Percentiles rank a stretch among this genome's conserved stretches.
These are phyloP conservation scores for Thecocarcelia acutangulata DNA, from an alignment of 2,888 invertebrate species.

Conservation along the genomic window DNA sequence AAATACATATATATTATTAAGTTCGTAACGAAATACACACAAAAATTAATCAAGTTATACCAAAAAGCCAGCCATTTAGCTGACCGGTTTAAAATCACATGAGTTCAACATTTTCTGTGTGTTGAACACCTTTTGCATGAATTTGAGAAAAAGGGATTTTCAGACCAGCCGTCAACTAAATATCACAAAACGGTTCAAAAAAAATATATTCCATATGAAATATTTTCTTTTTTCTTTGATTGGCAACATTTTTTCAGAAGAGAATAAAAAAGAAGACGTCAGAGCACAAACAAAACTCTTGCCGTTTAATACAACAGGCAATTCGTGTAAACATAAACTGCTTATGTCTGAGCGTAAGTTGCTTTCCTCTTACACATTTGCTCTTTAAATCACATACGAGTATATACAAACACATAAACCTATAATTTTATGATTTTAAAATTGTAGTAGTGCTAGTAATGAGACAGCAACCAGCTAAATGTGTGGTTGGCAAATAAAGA, in stretches of 20 bases:
- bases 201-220: too few species aligned
- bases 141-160: too few species aligned
- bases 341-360: conserved; percentile 23
- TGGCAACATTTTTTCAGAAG: background rate
- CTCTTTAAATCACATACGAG: background rate
- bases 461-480: conserved; percentile 18
- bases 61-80: too few species aligned
- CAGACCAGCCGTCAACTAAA: too few species aligned
- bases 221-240: too few species aligned
- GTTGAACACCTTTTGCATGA: too few species aligned
- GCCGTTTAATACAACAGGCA: conserved; percentile 12
- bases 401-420: background rate
- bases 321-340: conserved; percentile 22
- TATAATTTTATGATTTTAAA: background rate
- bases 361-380: background rate
- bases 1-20: too few species aligned
- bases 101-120: too few species aligned
- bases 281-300: background rate
- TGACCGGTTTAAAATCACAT: too few species aligned
- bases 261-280: background rate
- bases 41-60: too few species aligned
- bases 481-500: conserved; percentile 34
- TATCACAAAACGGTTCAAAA: too few species aligned
- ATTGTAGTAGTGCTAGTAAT: background rate
- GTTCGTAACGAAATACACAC: too few species aligned